Evolutionary conservation across 2,797 vertebrate species (phyloP).

Genomic region (Amblyopsis hoosieri): DNA sequence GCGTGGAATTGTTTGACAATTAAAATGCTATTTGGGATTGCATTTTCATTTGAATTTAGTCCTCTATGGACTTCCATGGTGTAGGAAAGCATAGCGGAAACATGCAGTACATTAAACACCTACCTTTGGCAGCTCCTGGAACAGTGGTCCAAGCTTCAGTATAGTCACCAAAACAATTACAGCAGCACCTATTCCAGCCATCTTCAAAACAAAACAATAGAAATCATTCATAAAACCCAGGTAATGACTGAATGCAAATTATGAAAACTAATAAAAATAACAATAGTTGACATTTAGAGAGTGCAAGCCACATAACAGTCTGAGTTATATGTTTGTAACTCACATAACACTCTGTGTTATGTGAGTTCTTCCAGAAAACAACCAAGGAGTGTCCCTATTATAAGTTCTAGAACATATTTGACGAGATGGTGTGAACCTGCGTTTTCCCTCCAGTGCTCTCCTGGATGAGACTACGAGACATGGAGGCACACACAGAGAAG

Average conservation of each 20-base stretch:
- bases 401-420: neutral
- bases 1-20: too few species aligned
- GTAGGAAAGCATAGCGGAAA: neutral
- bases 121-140: conserved; percentile 92
- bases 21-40: too few species aligned
- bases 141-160: conserved; percentile 90
- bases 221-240: neutral
- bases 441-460: conserved; percentile 93
- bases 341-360: too few species aligned
- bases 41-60: too few species aligned
- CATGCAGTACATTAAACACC: neutral
- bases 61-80: too few species aligned
- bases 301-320: too few species aligned
- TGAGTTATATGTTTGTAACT: too few species aligned
- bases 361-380: too few species aligned
- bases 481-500: conserved; percentile 91
- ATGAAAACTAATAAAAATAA: too few species aligned
- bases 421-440: conserved; percentile 77
- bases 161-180: conserved; percentile 90
- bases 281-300: too few species aligned
- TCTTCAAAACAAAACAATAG: conserved; percentile 66
- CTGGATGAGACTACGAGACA: conserved; percentile 95
- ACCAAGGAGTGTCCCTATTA: too few species aligned
- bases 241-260: too few species aligned
- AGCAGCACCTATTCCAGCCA: conserved; percentile 84